These are phyloP conservation scores for Capreolus pygargus DNA, from an alignment of 2,113 vertebrate species.

Conservation along the genomic window DNA sequence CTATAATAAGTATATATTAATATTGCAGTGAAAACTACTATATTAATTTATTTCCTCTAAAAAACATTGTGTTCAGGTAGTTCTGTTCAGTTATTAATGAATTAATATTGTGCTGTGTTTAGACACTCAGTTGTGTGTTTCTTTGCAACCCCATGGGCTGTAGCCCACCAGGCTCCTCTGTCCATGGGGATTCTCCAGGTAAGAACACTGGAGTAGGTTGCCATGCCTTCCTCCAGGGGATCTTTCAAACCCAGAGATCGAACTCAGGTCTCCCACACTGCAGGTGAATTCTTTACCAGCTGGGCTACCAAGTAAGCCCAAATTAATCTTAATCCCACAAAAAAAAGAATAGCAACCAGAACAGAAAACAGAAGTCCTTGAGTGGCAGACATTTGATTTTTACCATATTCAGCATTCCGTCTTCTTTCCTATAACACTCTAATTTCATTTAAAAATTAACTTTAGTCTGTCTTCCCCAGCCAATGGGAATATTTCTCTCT, in stretches of 20 bases:
- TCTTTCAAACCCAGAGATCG: neutral
- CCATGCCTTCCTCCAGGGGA: neutral
- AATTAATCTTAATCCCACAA: neutral
- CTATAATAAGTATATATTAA: neutral
- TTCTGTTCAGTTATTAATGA: neutral
- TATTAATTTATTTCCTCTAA: neutral
- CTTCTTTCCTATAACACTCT: neutral
- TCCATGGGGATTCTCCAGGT: neutral
- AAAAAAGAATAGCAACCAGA: neutral
- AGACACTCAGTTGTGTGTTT: neutral
- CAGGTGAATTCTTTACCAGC: neutral
- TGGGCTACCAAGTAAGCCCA: neutral
- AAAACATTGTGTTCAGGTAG: neutral
- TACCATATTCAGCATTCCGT: neutral
- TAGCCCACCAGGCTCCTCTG: neutral
- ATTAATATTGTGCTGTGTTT: neutral
- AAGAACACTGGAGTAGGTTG: neutral
- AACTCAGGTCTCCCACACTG: neutral
- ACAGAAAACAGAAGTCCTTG: neutral
- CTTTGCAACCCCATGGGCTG: fast-evolving
- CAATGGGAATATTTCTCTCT: neutral
- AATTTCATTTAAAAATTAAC: neutral
- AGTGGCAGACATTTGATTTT: neutral
- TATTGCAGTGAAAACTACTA: neutral
- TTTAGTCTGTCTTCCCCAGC: neutral